Base-by-base conservation (phyloP, 2,113 vertebrate species). In the Megaceryle maxima region DNA sequence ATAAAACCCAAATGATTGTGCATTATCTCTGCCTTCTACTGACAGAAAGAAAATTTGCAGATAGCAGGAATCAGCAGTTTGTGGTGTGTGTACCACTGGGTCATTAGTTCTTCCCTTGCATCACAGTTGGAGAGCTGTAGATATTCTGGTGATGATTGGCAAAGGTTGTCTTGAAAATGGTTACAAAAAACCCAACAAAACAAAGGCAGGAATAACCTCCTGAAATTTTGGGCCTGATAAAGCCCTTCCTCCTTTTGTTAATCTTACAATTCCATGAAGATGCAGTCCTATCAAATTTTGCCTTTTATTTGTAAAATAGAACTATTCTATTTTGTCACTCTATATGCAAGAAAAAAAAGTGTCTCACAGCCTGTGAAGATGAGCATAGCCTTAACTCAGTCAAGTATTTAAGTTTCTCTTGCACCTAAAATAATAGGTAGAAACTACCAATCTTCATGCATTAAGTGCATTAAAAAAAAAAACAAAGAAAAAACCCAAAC, bases 71-170 rank as follows among this genome's bases (percentile, higher is more conserved):
- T 83, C 43, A 90, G 39, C n/a, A 28, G 2, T 56, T 60, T 28
- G 12, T 90, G 35, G 11, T 10, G 2, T n/a, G 11, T 0, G 0
- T 81, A 19, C n/a, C 29, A 8, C 26, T 44, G 37, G 17, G 11
- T 74, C 57, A 5, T 39, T 77, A 81, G 22, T 66, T 77, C 13
- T 80, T 62, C 16, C 22, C 4, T 22, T 33, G 80, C 8, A 26
- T 56, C 11, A 24, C 43, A 13, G 16, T 25, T 60, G 44, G 81
- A 62, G 17, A 73, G 29, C 33, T 77, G 22, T 63, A 33, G 9
- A 13, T 66, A 22, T 9, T 67, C 29, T 39, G 16, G 3, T 56
- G 35, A 25, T 68, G 17, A 33, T 51, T 56, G 35, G 6, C 20
- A 67, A 67, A 75, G 14, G 11, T 67, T 48, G 67, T 62, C 16